These are phyloP conservation scores for Bubo bubo DNA, from an alignment of 2,113 vertebrate species.

Conservation along the genomic window DNA sequence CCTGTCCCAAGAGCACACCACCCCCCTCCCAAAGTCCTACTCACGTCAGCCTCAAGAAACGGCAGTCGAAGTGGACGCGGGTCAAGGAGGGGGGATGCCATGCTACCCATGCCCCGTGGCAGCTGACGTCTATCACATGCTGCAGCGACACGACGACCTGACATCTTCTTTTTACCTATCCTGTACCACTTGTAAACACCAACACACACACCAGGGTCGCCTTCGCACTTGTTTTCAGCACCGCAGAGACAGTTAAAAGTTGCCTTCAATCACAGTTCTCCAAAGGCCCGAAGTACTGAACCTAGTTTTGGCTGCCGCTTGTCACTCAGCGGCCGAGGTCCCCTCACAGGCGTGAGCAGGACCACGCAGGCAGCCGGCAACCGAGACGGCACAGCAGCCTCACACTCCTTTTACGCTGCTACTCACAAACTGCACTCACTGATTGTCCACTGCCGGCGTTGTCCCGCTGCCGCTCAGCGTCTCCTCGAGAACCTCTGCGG, in stretches of 20 bases:
- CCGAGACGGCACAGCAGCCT: background rate
- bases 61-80: slow-evolving; percentile 57
- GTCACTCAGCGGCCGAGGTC: background rate
- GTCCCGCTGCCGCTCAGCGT: background rate
- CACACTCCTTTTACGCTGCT: background rate
- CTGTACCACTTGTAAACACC: slow-evolving; percentile 41
- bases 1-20: background rate
- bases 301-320: background rate
- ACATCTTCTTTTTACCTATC: slow-evolving; percentile 71
- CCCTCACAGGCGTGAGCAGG: background rate
- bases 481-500: background rate
- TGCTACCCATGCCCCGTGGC: slow-evolving; percentile 59
- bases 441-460: background rate
- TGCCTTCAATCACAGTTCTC: background rate
- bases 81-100: slow-evolving; percentile 57
- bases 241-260: background rate
- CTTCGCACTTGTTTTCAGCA: background rate
- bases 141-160: slow-evolving; percentile 58
- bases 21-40: background rate
- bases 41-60: slow-evolving; percentile 68
- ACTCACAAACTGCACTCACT: background rate
- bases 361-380: background rate
- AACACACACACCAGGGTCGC: background rate
- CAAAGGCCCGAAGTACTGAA: background rate
- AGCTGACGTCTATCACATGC: slow-evolving; percentile 59